phyloP scores from a whole-genome alignment of 2,888 invertebrate species.

The Leucophora obtusa region DNA sequence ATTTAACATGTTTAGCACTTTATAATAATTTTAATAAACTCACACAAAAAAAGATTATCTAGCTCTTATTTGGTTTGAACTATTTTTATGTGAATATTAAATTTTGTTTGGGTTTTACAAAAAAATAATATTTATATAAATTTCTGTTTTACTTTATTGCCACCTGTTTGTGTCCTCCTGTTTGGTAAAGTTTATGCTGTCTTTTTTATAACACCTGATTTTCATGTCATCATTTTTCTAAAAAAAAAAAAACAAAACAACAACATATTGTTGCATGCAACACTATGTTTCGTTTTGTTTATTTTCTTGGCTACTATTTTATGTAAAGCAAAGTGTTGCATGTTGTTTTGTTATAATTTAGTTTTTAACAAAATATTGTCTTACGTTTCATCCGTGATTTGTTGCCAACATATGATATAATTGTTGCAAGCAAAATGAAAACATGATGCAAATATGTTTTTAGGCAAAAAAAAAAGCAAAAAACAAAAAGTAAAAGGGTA shows the following conservation, averaged over 20 bases:
- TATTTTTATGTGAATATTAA: not conserved
- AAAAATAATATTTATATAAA: conserved; percentile 26
- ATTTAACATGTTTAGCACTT: conserved; percentile 54
- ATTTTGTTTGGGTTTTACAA: not conserved
- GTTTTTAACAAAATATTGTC: conserved; percentile 30
- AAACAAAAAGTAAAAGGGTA: conserved; percentile 21
- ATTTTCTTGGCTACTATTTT: conserved; percentile 55
- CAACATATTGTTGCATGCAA: conserved; percentile 59
- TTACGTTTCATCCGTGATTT: conserved; percentile 54
- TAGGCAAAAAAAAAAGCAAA: conserved; percentile 44
- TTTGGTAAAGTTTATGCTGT: conserved; percentile 54
- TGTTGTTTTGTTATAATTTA: conserved; percentile 63
- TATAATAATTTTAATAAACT: conserved; percentile 4
- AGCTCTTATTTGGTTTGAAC: conserved; percentile 22
- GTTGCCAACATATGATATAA: conserved; percentile 59
- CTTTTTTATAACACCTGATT: conserved; percentile 62
- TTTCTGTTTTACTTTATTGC: conserved; percentile 39
- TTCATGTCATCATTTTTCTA: conserved; percentile 59
- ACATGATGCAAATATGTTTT: conserved; percentile 56
- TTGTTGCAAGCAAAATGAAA: conserved; percentile 54
- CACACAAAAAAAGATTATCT: conserved; percentile 3
- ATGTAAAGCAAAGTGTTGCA: conserved; percentile 61
- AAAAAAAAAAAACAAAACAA: not conserved
- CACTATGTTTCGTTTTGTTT: conserved; percentile 26
- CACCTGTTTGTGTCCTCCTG: conserved; percentile 48